Base-by-base conservation (phyloP, 2,113 vertebrate genomes). In the Ceuthmochares aereus region DNA sequence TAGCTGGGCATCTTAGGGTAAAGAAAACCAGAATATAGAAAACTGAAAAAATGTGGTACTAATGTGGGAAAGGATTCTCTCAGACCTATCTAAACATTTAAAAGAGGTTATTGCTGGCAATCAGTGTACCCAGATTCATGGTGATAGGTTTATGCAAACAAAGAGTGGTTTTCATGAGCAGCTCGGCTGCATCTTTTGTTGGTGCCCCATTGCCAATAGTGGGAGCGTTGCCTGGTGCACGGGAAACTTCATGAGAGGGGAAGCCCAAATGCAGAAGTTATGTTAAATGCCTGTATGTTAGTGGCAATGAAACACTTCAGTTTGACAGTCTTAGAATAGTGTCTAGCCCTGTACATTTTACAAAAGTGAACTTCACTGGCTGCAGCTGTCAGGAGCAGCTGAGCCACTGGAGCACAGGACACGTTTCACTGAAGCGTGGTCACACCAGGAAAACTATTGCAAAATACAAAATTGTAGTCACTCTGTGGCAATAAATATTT, bases 351-450 rank as follows among this genome's bases (percentile, higher is more conserved):
- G 29, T 32, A 63, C 58, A 19, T 83, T 84, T 59, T 58, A 60
- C 79, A 84, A 23, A 77, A 78, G 64, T 18, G 69, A 90, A 75
- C 80, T 68, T 47, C 17, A 2, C 47, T n/a, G 75, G 10, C 37
- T 67, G 80, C 95, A 96, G 93, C 93, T 96, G 90, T 78, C 79
- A 29, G 80, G 70, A 96, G 75, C 94, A 93, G 90, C 92, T 91
- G 87, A 92, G 87, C 16, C 74, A 40, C 9, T 9, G 40, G 40
- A 40, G 40, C 40, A 40, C 40, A 80, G 60, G 74, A 56, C 62
- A 87, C 0, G 2, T 32, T 93, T 75, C 80, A 32, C 42, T n/a
- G 56, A 69, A 79, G 26, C 5, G 2, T 34, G 47, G 18, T 45
- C 56, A 55, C 30, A n/a, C 29, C 43, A 36, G 76, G 51, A 47